Percentiles rank a stretch among this genome's conserved stretches.
Conservation (phyloP, 2,113 vertebrate genomes). For the Centrocercus urophasianus region DNA sequence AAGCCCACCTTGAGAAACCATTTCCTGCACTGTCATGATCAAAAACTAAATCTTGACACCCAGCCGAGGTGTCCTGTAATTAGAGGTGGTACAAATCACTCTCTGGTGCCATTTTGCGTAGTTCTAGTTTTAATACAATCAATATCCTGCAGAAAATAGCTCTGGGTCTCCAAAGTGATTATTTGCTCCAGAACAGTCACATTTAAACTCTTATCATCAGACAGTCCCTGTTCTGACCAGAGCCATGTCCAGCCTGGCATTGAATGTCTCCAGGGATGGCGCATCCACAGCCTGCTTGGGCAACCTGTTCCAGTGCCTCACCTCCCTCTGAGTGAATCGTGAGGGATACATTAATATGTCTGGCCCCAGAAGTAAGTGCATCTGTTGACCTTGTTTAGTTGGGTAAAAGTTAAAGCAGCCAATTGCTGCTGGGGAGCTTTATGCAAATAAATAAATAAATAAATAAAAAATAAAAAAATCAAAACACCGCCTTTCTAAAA, state of each 20-base stretch:
- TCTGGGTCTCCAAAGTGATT: background rate
- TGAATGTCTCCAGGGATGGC: too few relatives aligned
- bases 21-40: too few relatives aligned
- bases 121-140: too few relatives aligned
- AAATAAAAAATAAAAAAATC: background rate
- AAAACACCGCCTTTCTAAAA: conserved; percentile 7
- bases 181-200: background rate
- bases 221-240: background rate
- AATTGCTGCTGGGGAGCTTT: background rate
- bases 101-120: too few relatives aligned
- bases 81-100: too few relatives aligned
- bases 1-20: too few relatives aligned
- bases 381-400: background rate
- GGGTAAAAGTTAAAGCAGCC: background rate
- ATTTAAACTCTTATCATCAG: background rate
- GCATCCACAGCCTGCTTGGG: too few relatives aligned
- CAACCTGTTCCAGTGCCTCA: too few relatives aligned
- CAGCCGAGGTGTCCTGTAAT: too few relatives aligned
- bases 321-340: too few relatives aligned
- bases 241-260: too few relatives aligned
- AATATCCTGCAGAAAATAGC: background rate
- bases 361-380: background rate
- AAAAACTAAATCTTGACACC: too few relatives aligned
- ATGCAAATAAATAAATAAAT: background rate
- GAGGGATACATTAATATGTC: background rate